Evolutionary conservation across 1,140 invertebrate genomes (phyloP).

Genomic region (Philotrypesis tridentata): DNA sequence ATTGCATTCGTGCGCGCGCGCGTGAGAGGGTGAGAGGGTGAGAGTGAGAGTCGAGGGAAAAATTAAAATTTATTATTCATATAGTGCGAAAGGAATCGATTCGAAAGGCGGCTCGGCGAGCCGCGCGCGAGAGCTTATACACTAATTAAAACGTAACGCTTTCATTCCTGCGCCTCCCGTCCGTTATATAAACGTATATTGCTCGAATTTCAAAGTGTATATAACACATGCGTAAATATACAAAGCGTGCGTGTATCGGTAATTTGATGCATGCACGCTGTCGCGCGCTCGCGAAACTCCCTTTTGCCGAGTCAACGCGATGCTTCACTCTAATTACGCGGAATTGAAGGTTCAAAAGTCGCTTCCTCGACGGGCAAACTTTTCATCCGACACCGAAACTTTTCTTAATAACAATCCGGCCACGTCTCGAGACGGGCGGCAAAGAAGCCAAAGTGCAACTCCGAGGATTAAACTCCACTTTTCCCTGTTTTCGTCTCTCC

Average conservation of each 20-base stretch:
- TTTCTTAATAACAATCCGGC: constrained; percentile 14
- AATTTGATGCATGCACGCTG: no score
- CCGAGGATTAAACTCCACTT: background rate
- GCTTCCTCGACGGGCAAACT: background rate
- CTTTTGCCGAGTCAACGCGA: background rate
- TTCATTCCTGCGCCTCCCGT: background rate
- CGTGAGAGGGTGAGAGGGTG: no score
- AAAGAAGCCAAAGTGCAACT: background rate
- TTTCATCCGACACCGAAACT: background rate
- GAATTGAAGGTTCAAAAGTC: constrained; percentile 16
- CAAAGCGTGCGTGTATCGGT: no score
- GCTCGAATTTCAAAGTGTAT: no score
- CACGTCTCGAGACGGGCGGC: background rate
- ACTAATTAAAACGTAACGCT: background rate
- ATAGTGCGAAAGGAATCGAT: background rate
- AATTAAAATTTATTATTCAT: background rate
- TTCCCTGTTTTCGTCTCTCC: background rate
- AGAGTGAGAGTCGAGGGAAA: background rate
- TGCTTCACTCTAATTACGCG: background rate
- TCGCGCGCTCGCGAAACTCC: no score
- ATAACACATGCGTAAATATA: no score
- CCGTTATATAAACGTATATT: no score
- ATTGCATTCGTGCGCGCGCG: background rate
- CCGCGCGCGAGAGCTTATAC: background rate
- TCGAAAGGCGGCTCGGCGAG: no score